These are phyloP conservation scores for Augiades crinisus DNA, from an alignment of 2,888 invertebrate genomes.

Conservation along the genomic window DNA sequence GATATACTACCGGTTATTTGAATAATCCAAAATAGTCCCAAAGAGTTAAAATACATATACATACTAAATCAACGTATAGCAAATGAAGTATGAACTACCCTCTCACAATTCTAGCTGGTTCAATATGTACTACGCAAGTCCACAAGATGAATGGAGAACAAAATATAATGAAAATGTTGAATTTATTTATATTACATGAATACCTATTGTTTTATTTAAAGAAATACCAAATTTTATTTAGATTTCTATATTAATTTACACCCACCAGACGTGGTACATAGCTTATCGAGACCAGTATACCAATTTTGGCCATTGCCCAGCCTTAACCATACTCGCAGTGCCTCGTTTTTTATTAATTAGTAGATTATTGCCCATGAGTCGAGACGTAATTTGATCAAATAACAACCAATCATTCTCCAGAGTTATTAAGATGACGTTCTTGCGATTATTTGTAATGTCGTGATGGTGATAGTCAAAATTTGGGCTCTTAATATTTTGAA, in stretches of 20 bases:
- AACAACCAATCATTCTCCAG: too few species aligned
- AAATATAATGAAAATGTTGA: constrained; percentile 21
- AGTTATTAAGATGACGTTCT: too few species aligned
- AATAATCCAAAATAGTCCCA: constrained; percentile 4
- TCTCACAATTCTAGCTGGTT: constrained; percentile 16
- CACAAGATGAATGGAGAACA: constrained; percentile 23
- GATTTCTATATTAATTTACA: neutral
- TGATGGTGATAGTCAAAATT: too few species aligned
- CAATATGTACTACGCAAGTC: constrained; percentile 20
- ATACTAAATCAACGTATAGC: constrained; percentile 29
- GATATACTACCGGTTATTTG: constrained; percentile 15
- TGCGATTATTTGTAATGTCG: too few species aligned
- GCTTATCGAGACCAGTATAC: neutral
- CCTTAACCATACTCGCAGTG: too few species aligned
- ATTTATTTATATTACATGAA: constrained; percentile 7
- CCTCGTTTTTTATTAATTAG: too few species aligned
- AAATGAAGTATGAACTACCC: constrained; percentile 28
- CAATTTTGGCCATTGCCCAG: too few species aligned
- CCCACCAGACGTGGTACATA: neutral
- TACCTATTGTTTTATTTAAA: constrained; percentile 12
- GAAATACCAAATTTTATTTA: constrained; percentile 10
- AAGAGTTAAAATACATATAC: constrained; percentile 24
- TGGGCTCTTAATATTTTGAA: too few species aligned
- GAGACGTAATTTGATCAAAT: too few species aligned
- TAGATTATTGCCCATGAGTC: too few species aligned